These are phyloP conservation scores for Eupeodes corollae DNA, from an alignment of 1,140 invertebrate genomes.

Conservation along the genomic window DNA sequence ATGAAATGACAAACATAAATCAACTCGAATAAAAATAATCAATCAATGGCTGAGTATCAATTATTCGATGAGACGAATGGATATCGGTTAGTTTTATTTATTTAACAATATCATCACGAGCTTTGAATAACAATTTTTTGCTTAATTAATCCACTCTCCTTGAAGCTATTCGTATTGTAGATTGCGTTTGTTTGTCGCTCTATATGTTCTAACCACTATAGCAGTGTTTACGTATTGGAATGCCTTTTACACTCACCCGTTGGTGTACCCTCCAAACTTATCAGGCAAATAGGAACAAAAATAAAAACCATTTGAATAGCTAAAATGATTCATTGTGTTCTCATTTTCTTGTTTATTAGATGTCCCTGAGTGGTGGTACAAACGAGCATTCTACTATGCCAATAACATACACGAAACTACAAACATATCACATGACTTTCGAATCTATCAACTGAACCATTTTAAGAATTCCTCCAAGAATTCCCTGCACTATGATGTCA, in stretches of 20 bases:
- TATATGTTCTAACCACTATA: slow-evolving; percentile 6
- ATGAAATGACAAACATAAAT: too few relatives aligned
- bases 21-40: background rate
- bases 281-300: background rate
- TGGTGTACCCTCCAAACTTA: slow-evolving; percentile 4
- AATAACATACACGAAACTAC: background rate
- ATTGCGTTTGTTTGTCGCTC: slow-evolving; percentile 6
- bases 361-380: slow-evolving; percentile 3
- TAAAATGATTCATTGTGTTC: too few relatives aligned
- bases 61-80: slow-evolving; percentile 6
- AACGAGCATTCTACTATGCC: slow-evolving; percentile 6
- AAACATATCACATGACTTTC: slow-evolving; percentile 8
- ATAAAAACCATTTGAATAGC: background rate
- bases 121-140: background rate
- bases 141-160: background rate
- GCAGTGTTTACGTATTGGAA: slow-evolving; percentile 8
- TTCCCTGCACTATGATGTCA: background rate
- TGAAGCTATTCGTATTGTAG: slow-evolving; percentile 3
- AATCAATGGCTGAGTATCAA: slow-evolving; percentile 4
- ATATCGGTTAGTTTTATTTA: background rate
- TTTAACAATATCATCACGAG: too few relatives aligned
- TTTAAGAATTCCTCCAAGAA: background rate
- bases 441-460: slow-evolving; percentile 5
- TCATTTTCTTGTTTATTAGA: background rate
- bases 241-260: slow-evolving; percentile 1